phyloP scores from a whole-genome alignment of 2,113 vertebrate genomes.

The Columba livia region DNA sequence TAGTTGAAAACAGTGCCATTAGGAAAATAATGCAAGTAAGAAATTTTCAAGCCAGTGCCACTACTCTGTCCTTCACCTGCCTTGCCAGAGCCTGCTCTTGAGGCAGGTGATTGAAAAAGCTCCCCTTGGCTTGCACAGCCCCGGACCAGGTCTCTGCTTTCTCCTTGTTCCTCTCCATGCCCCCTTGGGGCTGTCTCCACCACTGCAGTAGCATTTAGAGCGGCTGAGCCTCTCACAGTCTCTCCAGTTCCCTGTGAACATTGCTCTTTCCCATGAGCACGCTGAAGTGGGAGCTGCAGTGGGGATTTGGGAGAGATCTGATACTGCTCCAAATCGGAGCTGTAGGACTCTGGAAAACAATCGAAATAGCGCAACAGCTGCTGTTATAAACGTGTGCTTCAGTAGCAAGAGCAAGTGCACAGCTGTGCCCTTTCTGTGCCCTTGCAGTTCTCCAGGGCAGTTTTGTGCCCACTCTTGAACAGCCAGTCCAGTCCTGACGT shows the following conservation, averaged over 20 bases:
- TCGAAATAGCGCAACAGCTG: neutral
- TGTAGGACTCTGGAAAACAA: neutral
- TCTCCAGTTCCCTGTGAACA: neutral
- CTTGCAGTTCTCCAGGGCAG: neutral
- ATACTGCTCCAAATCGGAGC: neutral
- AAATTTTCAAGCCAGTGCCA: neutral
- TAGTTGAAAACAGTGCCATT: slow-evolving; percentile 25
- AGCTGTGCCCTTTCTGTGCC: neutral
- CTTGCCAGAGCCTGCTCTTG: neutral
- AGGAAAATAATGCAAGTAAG: neutral
- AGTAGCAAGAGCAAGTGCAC: neutral
- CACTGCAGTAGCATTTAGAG: neutral
- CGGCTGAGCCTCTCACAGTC: neutral
- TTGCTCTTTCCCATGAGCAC: neutral
- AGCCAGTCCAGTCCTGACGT: neutral
- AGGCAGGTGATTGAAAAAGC: neutral
- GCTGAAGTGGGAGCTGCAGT: neutral
- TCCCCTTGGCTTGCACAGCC: neutral
- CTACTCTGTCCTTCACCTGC: neutral
- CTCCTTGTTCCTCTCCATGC: neutral
- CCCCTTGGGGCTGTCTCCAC: neutral
- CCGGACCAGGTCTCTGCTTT: neutral
- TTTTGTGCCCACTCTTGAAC: neutral
- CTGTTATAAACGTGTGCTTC: neutral
- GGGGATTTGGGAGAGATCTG: neutral